Evolutionary conservation across 1,140 invertebrate species (phyloP).

Genomic region (Drosophila saltans): DNA sequence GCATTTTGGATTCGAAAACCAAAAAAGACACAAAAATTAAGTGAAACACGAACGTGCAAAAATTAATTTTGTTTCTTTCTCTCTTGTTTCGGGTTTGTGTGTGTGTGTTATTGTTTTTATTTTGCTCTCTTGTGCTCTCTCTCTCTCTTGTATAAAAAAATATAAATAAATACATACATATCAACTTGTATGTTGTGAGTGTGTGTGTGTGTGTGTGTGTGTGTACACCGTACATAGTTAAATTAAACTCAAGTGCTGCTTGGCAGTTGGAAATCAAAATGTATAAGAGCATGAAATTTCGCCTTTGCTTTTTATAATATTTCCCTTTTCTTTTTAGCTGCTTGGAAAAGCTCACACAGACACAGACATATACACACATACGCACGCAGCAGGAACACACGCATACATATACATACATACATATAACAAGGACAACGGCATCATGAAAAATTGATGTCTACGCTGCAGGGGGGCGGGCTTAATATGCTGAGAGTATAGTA

Average conservation of each 20-base stretch:
- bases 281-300: conserved; percentile 51
- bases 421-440: conserved; percentile 48
- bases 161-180: background rate
- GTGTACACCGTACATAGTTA: conserved; percentile 26
- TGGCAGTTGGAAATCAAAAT: conserved; percentile 60
- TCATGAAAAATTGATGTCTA: conserved; percentile 43
- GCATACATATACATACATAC: background rate
- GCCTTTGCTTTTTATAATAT: conserved; percentile 25
- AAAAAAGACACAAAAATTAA: conserved; percentile 4
- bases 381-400: conserved; percentile 5
- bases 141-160: background rate
- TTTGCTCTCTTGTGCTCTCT: background rate
- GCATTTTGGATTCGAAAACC: background rate
- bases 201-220: background rate
- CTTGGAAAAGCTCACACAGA: conserved; percentile 32
- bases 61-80: conserved; percentile 3
- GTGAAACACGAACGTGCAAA: conserved; percentile 11
- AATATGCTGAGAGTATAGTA: conserved; percentile 8
- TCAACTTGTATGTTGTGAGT: background rate
- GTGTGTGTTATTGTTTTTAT: background rate
- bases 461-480: conserved; percentile 29
- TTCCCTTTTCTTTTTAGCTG: conserved; percentile 16
- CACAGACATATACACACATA: conserved; percentile 9
- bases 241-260: conserved; percentile 50
- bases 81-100: background rate